Base-by-base conservation (phyloP, 2,888 invertebrate species). In the Diabrotica balteata region DNA sequence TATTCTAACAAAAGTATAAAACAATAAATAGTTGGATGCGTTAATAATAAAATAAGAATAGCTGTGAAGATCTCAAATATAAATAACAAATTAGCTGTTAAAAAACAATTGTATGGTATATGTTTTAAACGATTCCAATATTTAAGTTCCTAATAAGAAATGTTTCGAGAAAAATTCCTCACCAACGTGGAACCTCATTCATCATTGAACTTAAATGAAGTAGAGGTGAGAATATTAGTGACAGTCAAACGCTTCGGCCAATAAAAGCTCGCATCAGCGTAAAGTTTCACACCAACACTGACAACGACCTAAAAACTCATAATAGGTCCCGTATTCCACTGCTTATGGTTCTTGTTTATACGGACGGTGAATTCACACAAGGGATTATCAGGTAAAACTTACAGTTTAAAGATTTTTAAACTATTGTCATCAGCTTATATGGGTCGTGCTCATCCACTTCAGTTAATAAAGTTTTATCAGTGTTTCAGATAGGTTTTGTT, bases 221-320 rank as follows among this genome's bases (percentile, higher is more conserved):
- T 72, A 75, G 73, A 73, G 72, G 72, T 74, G 73, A 73, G 72
- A 72, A 75, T 61, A 76, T 76, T 75, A 73, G 61, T 67, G 67
- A 71, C 72, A 72, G 71, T 68, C 66, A 64, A 70, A 73, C 72
- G 77, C 76, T 62, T 73, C 73, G 57, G 68, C 72, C 71, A 66
- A 70, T 70, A 61, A 68, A 63, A 57, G 61, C 55, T 49, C 67
- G 54, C 61, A 46, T 9, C 54, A 58, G 63, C 68, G 72, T 67
- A 63, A 72, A 71, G 71, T 67, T 73, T 73, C 75, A 74, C 75
- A 75, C 71, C 74, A 70, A 63, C 72, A 68, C 71, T 69, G 68
- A 59, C 66, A 55, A 57, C 61, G 64, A 47, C 68, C 65, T 59
- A 59, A 64, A 70, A 70, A 67, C 70, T 46, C 61, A 64, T 64